Evolutionary conservation across 2,888 invertebrate genomes (phyloP), one percentile per base, ranked within the genome.

Genomic region (Eristalinus aeneus): DNA sequence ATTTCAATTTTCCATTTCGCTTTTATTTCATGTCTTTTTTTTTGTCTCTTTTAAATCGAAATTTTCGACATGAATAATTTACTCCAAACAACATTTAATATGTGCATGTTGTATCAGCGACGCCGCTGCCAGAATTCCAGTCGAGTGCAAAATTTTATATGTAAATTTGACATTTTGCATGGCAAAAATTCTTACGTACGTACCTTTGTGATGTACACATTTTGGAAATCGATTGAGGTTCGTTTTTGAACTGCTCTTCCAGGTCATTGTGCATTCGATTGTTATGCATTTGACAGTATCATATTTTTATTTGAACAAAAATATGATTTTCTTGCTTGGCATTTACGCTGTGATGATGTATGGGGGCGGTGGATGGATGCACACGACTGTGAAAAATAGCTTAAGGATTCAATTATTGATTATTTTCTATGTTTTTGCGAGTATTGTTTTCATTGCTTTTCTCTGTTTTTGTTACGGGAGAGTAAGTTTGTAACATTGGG

Each of bases 21-120:
- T 27, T 27, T 27, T 27, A 27, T 27, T 27, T 27, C 27, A 27
- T 27, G 5, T 27, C 5, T 84, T 84, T 10, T 74, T 69, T 74
- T n/a, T 46, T n/a, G 39, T 46, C 39, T 67, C 58, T 23, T 68
- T 72, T 81, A 85, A 85, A 86, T 78, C 77, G 77, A 82, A 77
- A 86, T 78, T 86, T 86, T 86, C 77, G 86, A 82, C 86, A 86
- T 86, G 82, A 82, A 86, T 86, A 86, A 86, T 86, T 86, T 74
- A 86, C 58, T 53, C 39, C 65, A 77, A 73, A 74, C 73, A 72
- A 82, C 77, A 74, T 86, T 85, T 86, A 77, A 82, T 81, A 82
- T 86, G 81, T 82, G 69, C 68, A 65, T 86, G 76, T 71, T 76
- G 72, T 10, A 67, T 27, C 74, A 39, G 5, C 27, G 27, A 27